These are phyloP conservation scores for Xiphophorus maculatus DNA, from an alignment of 2,113 vertebrate species.

Conservation along the genomic window DNA sequence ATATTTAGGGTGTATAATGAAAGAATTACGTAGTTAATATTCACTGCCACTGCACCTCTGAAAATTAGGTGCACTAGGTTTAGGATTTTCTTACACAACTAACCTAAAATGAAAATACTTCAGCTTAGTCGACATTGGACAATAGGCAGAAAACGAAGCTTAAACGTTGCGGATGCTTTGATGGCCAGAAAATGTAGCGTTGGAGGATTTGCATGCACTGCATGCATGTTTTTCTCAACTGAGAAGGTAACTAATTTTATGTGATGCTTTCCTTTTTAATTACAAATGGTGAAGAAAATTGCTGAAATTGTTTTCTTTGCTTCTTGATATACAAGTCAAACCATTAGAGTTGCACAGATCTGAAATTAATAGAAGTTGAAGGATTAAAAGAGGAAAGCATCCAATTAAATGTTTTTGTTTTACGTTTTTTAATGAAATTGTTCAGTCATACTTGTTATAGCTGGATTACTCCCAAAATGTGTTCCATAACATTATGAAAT, in stretches of 20 bases:
- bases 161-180: conserved; percentile 24
- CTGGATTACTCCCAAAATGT: conserved; percentile 10
- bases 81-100: conserved; percentile 21
- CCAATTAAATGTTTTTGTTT: conserved; percentile 4
- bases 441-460: conserved; percentile 7
- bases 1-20: conserved; percentile 35
- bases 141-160: background rate
- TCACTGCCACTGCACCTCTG: conserved; percentile 63
- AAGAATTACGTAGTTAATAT: conserved; percentile 39
- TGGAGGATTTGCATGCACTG: conserved; percentile 47
- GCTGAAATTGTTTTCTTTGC: conserved; percentile 9
- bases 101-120: conserved; percentile 16
- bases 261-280: conserved; percentile 27
- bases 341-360: conserved; percentile 25
- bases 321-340: conserved; percentile 32
- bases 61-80: conserved; percentile 34
- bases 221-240: conserved; percentile 35
- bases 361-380: background rate
- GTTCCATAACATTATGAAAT: background rate
- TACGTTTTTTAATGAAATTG: conserved; percentile 10
- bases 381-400: conserved; percentile 22
- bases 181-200: conserved; percentile 48
- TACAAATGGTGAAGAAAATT: conserved; percentile 17
- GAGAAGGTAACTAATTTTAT: conserved; percentile 32
- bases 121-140: conserved; percentile 8